Conservation (phyloP, 2,888 invertebrate genomes). For the Eupeodes latifasciatus region DNA sequence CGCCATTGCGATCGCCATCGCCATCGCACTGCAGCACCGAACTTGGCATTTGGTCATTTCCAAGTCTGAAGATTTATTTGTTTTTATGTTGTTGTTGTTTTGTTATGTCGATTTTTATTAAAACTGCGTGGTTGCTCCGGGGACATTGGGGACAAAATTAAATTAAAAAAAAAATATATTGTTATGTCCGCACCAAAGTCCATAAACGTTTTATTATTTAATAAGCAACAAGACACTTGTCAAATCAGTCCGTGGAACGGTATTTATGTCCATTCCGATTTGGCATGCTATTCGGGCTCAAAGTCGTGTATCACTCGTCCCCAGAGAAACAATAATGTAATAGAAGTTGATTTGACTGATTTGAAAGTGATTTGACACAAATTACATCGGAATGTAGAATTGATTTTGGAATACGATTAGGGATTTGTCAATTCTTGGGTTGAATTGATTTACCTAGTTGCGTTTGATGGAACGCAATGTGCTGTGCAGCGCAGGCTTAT, state of each 20-base stretch:
- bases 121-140: constrained; percentile 32
- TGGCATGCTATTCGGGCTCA: constrained; percentile 35
- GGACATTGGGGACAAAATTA: constrained; percentile 9
- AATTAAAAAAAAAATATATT: constrained; percentile 7
- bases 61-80: constrained; percentile 30
- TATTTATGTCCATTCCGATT: constrained; percentile 58
- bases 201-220: constrained; percentile 75
- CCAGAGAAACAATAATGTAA: constrained; percentile 60
- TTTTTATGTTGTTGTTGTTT: constrained; percentile 14
- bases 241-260: constrained; percentile 66
- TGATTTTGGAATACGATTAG: constrained; percentile 55
- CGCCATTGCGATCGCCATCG: not conserved
- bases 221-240: constrained; percentile 74
- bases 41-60: constrained; percentile 59
- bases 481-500: not conserved
- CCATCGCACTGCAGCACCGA: not conserved
- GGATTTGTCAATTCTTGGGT: constrained; percentile 51
- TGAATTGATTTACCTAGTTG: not conserved
- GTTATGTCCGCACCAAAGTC: constrained; percentile 30
- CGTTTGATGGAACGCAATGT: not conserved
- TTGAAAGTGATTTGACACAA: constrained; percentile 75
- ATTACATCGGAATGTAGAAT: constrained; percentile 68
- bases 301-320: constrained; percentile 54
- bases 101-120: constrained; percentile 39
- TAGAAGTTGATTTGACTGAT: constrained; percentile 71